A percentile compares a stretch with the other conserved stretches of the same genome.
Conservation (phyloP, 1,140 invertebrate species). For the Orussus abietinus region DNA sequence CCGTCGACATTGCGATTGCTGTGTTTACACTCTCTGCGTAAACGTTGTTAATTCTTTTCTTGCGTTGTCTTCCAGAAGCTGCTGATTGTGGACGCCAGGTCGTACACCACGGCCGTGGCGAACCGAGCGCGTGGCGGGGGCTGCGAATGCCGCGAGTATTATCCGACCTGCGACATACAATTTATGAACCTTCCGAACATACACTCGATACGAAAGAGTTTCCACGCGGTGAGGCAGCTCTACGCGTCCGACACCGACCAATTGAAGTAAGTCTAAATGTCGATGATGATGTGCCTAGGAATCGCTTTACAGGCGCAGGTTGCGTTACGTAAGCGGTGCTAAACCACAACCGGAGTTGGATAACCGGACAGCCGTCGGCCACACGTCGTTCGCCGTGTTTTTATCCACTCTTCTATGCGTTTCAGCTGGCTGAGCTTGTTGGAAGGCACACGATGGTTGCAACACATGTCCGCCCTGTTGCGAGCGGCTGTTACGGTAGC, state of each 20-base stretch:
- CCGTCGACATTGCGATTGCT: too few species aligned
- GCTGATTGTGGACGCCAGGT: constrained; percentile 91
- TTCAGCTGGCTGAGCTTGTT: constrained; percentile 81
- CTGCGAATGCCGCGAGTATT: constrained; percentile 93
- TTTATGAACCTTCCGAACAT: constrained; percentile 98
- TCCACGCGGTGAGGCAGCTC: constrained; percentile 71
- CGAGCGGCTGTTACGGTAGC: constrained; percentile 76
- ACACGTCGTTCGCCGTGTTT: too few species aligned
- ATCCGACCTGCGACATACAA: constrained; percentile 88
- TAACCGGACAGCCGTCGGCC: too few species aligned
- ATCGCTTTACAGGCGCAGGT: too few species aligned
- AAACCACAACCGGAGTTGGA: too few species aligned
- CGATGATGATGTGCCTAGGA: too few species aligned
- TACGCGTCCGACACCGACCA: constrained; percentile 73
- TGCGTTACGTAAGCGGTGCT: too few species aligned
- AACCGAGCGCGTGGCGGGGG: constrained; percentile 95
- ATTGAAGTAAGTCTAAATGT: constrained; percentile 61
- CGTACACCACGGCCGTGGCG: constrained; percentile 90
- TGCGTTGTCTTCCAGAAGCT: constrained; percentile 65
- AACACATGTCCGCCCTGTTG: constrained; percentile 80
- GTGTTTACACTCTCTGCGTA: constrained; percentile 9
- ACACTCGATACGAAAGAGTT: constrained; percentile 87
- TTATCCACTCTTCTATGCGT: constrained; percentile 16
- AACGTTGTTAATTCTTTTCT: constrained; percentile 13
- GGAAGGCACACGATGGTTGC: constrained; percentile 87